Conservation (phyloP, 2,888 invertebrate genomes). For the Antheraea assamensis region DNA sequence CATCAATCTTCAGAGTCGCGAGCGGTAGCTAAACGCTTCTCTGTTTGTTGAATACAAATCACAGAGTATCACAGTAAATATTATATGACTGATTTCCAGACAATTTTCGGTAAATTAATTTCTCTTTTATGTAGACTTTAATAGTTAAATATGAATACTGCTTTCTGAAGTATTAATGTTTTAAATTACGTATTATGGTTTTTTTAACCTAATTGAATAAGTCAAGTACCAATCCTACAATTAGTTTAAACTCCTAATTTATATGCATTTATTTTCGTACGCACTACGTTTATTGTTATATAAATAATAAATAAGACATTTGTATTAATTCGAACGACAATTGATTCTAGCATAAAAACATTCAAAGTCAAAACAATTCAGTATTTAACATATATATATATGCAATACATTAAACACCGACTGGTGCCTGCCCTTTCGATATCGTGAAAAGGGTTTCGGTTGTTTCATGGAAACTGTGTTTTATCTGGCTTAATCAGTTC, state of each 20-base stretch:
- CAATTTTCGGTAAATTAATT: background rate
- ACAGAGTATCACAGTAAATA: slow-evolving; percentile 28
- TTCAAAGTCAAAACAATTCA: background rate
- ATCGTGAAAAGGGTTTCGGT: too few species aligned
- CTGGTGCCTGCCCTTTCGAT: background rate
- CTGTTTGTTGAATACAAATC: slow-evolving; percentile 53
- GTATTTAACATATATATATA: background rate
- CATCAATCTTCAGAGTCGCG: slow-evolving; percentile 71
- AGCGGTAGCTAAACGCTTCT: slow-evolving; percentile 51
- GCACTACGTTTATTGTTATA: too few species aligned
- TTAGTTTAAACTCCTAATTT: too few species aligned
- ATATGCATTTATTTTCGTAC: too few species aligned
- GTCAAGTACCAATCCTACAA: too few species aligned
- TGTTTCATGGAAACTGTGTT: too few species aligned
- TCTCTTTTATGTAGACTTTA: background rate
- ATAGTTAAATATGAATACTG: too few species aligned
- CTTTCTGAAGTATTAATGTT: background rate
- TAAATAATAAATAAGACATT: too few species aligned
- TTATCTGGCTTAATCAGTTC: too few species aligned
- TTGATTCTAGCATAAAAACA: too few species aligned
- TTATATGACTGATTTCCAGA: slow-evolving; percentile 15
- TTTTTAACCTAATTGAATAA: too few species aligned
- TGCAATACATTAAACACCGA: background rate
- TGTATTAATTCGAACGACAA: too few species aligned
- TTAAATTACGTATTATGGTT: background rate